These are phyloP conservation scores for Thermophis baileyi DNA, from an alignment of 2,113 vertebrate species.

Conservation along the genomic window DNA sequence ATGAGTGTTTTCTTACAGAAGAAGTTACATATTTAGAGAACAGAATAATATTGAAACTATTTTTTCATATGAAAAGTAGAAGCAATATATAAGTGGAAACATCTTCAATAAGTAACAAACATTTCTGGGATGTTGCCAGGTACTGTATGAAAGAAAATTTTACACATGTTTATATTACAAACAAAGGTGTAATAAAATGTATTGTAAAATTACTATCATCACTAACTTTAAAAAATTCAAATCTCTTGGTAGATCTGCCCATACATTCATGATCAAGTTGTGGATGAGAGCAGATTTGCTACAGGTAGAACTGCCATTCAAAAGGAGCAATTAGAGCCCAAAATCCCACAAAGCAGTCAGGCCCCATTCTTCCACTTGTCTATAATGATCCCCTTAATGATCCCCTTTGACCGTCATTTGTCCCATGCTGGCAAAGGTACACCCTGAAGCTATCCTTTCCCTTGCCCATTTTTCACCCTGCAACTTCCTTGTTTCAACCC, in stretches of 20 bases:
- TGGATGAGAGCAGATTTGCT: background rate
- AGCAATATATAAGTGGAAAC: background rate
- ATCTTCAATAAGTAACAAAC: background rate
- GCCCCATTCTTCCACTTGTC: background rate
- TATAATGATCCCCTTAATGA: background rate
- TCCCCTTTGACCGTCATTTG: background rate
- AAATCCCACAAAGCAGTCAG: background rate
- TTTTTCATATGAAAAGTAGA: background rate
- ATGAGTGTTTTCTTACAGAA: background rate
- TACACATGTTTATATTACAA: background rate
- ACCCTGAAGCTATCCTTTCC: background rate
- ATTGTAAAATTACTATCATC: background rate
- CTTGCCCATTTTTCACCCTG: background rate
- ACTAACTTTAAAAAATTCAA: background rate
- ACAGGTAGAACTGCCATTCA: background rate
- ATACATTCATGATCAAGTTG: background rate
- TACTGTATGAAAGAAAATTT: background rate
- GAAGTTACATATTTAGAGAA: background rate
- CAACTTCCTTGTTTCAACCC: background rate
- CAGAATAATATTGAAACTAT: background rate
- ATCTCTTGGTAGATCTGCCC: background rate
- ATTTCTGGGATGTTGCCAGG: background rate
- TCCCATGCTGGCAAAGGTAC: background rate
- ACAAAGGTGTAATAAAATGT: background rate
- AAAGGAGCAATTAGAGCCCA: background rate